Percentiles rank a stretch among this genome's conserved stretches.
Conservation (phyloP, 2,797 vertebrate species). For the Phataginus tetradactyla region DNA sequence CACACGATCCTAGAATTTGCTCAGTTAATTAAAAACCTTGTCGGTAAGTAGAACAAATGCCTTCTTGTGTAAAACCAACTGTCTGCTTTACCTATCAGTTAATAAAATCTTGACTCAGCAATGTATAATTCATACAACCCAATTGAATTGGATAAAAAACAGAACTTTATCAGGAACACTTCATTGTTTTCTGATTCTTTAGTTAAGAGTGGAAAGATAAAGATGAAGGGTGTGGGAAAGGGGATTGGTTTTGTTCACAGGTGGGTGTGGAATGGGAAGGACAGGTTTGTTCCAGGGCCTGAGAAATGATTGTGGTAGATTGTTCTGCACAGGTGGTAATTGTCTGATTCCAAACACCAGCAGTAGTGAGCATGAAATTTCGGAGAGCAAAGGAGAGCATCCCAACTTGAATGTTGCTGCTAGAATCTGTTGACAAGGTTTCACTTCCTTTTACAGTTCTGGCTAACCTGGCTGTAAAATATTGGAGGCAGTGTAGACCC, state of each 20-base stretch:
- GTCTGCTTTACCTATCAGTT: background rate
- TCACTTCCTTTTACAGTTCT: background rate
- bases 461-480: background rate
- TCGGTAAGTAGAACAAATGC: conserved; percentile 90
- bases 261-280: background rate
- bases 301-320: background rate
- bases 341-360: background rate
- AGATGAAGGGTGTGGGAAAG: background rate
- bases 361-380: background rate
- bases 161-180: conserved; percentile 54
- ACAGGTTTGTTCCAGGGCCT: background rate
- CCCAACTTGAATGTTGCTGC: background rate
- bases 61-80: conserved; percentile 50
- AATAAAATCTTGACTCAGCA: conserved; percentile 55
- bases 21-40: conserved; percentile 97
- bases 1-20: conserved; percentile 99
- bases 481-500: background rate
- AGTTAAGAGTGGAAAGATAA: conserved; percentile 62
- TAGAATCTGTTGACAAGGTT: background rate
- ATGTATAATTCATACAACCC: conserved; percentile 25
- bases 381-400: background rate
- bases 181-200: conserved; percentile 49
- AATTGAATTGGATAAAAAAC: conserved; percentile 66
- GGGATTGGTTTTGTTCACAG: background rate
- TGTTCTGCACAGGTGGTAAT: background rate